Conservation (phyloP, 2,888 invertebrate genomes). For the Carpatolechia fugitivella region DNA sequence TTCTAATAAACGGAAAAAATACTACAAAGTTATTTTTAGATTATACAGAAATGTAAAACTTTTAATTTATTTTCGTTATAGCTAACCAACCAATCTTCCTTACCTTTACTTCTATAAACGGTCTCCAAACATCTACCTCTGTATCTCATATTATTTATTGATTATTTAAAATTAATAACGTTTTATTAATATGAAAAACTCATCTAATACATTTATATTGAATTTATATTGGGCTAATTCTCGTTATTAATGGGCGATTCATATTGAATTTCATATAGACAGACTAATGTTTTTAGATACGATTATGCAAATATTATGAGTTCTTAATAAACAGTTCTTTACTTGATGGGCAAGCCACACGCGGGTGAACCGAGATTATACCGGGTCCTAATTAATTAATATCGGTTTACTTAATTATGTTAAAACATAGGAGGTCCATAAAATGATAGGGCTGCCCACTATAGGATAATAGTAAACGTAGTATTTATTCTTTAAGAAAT, state of each 20-base stretch:
- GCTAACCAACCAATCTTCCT: no score
- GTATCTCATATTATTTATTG: slow-evolving; percentile 13
- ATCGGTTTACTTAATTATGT: background rate
- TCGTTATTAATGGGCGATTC: slow-evolving; percentile 67
- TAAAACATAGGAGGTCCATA: background rate
- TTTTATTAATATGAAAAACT: slow-evolving; percentile 17
- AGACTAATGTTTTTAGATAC: slow-evolving; percentile 59
- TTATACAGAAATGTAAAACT: no score
- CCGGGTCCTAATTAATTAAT: background rate
- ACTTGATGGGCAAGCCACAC: slow-evolving; percentile 63
- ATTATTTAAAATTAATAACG: slow-evolving; percentile 17
- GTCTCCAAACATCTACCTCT: background rate
- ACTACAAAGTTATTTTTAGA: no score
- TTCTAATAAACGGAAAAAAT: no score
- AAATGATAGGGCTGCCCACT: slow-evolving; percentile 9
- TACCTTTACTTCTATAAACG: background rate
- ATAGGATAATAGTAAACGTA: no score
- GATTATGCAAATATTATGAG: slow-evolving; percentile 77
- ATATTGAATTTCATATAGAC: slow-evolving; percentile 70
- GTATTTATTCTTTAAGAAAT: no score
- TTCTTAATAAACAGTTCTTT: slow-evolving; percentile 71
- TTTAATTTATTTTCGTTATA: background rate
- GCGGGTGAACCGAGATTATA: slow-evolving; percentile 22
- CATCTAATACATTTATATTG: slow-evolving; percentile 43
- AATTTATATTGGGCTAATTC: slow-evolving; percentile 67